Base-by-base conservation (phyloP, 64 coral and sea anemone genomes). In the Pachyseris speciosa region DNA sequence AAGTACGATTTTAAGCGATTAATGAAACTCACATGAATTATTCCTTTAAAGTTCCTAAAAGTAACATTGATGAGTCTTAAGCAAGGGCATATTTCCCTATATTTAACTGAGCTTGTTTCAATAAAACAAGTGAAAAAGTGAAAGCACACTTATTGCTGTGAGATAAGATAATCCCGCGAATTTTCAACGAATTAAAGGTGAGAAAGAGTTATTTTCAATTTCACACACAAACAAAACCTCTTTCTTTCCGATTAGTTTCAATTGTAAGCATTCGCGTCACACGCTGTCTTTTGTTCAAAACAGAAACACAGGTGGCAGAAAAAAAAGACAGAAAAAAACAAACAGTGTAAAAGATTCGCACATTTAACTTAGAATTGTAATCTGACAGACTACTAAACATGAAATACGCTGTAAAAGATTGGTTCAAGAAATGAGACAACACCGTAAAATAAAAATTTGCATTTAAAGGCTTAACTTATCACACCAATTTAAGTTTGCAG, bases 201-300 rank as follows among this genome's bases (percentile, higher is more conserved):
- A 81, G 77, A 81, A 61, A 61, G 33, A 26, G 17, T 9, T 59
- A 40, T 81, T 81, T 22, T 81, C 9, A 26, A 10, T 39, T 81
- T 63, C 53, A 81, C 53, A 40, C 77, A 81, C 22, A 41, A 40
- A 40, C 32, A 81, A 81, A 61, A 40, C 7, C 9, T 2, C 5
- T 33, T 60, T 81, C 37, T 37, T 63, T 81, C n/a, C 63, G 28
- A 59, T 42, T 37, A 40, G 41, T 40, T 81, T 57, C 17, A 81
- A 79, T 16, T 55, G 16, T 36, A 61, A 71, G 32, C 22, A 5
- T 19, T 13, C 34, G 19, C 17, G 2, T 37, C 52, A 37, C 77
- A 81, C 30, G 53, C 77, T 61, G 51, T 19, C 31, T n/a, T 81
- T 81, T 81, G 77, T 81, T 81, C 13, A 26, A 57, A 22, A 59